Percentiles rank a stretch among this genome's conserved stretches.
phyloP scores from a whole-genome alignment of 2,113 vertebrate species.

The Elaphurus davidianus region DNA sequence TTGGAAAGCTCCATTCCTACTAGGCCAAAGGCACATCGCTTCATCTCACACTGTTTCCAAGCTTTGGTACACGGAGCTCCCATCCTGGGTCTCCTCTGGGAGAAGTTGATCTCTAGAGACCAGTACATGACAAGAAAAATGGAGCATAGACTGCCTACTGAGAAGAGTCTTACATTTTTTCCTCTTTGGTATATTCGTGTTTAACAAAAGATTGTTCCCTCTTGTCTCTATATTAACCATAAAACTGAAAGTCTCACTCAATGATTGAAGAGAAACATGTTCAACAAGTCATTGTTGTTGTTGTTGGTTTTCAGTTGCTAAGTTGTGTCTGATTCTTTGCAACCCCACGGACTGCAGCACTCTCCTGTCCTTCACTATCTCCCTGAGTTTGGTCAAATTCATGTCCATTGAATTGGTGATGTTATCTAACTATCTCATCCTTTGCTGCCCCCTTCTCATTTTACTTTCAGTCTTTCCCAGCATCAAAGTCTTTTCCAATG shows the following conservation, averaged over 20 bases:
- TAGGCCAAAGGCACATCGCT: conserved; percentile 57
- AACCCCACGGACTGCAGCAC: neutral
- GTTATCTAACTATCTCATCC: neutral
- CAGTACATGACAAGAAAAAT: neutral
- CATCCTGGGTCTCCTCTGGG: neutral
- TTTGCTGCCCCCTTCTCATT: neutral
- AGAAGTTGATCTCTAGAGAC: neutral
- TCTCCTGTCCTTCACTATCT: neutral
- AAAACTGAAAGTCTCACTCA: neutral
- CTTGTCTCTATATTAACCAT: neutral
- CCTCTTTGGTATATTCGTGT: neutral
- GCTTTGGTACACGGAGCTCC: neutral
- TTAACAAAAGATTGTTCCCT: neutral
- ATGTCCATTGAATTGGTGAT: neutral
- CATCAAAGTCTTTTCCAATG: neutral
- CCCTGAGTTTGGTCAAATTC: neutral
- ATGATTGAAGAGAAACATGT: neutral
- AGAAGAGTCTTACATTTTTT: neutral
- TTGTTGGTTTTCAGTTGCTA: neutral
- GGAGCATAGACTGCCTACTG: neutral
- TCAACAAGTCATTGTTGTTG: neutral
- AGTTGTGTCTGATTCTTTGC: neutral
- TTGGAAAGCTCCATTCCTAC: conserved; percentile 60
- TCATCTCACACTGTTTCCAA: conserved; percentile 45
- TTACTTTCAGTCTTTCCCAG: neutral